These are phyloP conservation scores for Macheiramphus alcinus DNA, from an alignment of 2,113 vertebrate species.

Conservation along the genomic window DNA sequence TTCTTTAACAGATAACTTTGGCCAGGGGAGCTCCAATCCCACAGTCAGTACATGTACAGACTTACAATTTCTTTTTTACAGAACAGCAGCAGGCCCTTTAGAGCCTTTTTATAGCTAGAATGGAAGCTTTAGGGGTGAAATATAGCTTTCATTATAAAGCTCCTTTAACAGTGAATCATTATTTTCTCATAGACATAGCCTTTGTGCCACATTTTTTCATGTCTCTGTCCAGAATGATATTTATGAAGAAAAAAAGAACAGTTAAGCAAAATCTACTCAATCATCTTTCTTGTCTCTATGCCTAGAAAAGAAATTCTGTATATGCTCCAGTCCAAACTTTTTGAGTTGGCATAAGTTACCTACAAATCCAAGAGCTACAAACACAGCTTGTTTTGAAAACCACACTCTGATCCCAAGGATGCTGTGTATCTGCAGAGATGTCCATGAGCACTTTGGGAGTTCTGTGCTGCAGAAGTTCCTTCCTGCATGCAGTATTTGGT, in stretches of 20 bases:
- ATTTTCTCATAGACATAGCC: background rate
- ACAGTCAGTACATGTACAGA: background rate
- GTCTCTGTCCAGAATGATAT: slow-evolving; percentile 27
- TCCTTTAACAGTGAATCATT: background rate
- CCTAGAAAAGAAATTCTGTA: background rate
- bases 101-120: slow-evolving; percentile 26
- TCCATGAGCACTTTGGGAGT: background rate
- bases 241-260: slow-evolving; percentile 3
- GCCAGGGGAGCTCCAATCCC: background rate
- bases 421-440: background rate
- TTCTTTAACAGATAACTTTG: slow-evolving; percentile 56
- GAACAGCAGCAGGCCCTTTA: slow-evolving; percentile 3
- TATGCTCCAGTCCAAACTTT: background rate
- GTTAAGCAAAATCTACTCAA: background rate
- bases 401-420: background rate
- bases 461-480: background rate
- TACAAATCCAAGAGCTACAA: background rate
- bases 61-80: slow-evolving; percentile 15
- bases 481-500: background rate
- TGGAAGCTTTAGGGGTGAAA: slow-evolving; percentile 34
- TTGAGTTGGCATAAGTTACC: background rate
- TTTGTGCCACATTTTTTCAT: background rate
- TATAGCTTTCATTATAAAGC: slow-evolving; percentile 8
- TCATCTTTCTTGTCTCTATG: background rate
- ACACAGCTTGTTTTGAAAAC: background rate